These are phyloP conservation scores for Eriosoma lanigerum DNA, from an alignment of 1,140 invertebrate genomes.

Conservation along the genomic window DNA sequence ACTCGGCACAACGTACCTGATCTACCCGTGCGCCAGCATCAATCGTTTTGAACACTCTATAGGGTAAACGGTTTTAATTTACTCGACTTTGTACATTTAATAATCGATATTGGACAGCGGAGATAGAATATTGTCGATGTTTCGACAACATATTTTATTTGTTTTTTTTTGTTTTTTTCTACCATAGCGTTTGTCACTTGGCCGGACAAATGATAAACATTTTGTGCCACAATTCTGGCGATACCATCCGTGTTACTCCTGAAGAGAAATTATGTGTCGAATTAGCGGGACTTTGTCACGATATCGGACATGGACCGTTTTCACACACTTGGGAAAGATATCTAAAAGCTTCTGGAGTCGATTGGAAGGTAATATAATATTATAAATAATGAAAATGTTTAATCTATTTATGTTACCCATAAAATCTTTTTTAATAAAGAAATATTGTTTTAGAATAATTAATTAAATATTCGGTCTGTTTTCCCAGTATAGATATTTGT, in stretches of 20 bases:
- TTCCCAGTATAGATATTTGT: too few relatives aligned
- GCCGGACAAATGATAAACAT: conserved; percentile 56
- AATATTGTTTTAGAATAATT: too few relatives aligned
- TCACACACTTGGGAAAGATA: conserved; percentile 66
- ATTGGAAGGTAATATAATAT: conserved; percentile 58
- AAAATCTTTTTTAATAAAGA: too few relatives aligned
- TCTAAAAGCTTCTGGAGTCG: conserved; percentile 56
- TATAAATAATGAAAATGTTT: too few relatives aligned
- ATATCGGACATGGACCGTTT: conserved; percentile 71
- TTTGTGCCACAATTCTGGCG: conserved; percentile 51
- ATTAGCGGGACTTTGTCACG: conserved; percentile 70
- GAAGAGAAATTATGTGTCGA: conserved; percentile 58
- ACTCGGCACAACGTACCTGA: conserved; percentile 61
- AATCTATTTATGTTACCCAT: too few relatives aligned
- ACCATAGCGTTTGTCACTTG: conserved; percentile 57
- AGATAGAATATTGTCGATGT: too few relatives aligned
- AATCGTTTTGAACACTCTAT: conserved; percentile 67
- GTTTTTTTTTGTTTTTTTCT: conserved; percentile 30
- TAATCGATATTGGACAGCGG: not conserved
- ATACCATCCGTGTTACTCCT: conserved; percentile 30
- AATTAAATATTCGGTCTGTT: too few relatives aligned
- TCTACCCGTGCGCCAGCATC: conserved; percentile 65
- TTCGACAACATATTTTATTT: conserved; percentile 51
- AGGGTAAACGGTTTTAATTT: conserved; percentile 60
- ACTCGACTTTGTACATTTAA: conserved; percentile 27